Evolutionary conservation across 53 echinoderm and acorn worm species (phyloP), one percentile per base, ranked within the genome.

Genomic region (Apostichopus leukothele): DNA sequence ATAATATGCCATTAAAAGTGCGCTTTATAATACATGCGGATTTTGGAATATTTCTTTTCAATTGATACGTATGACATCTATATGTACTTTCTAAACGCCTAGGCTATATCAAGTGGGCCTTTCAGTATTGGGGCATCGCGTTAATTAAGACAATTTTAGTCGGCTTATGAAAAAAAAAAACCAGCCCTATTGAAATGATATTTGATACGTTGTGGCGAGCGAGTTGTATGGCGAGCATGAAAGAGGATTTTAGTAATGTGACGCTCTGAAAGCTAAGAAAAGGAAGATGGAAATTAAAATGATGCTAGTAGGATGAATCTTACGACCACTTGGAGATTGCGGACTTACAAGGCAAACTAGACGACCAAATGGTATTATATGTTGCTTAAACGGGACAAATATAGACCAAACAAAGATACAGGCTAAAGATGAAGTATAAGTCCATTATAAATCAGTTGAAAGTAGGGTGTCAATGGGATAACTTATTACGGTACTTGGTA

Each of bases 121-220:
- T 71, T 71, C 71, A 71, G 71, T 71, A 7, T 3, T 19, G 71
- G 21, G 71, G 6, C 71, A 39, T 76, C 26, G 77, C 52, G 77
- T 76, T 85, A 68, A 60, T 67, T 25, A 85, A 85, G 85, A 85
- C 85, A 85, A 85, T 85, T 67, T 85, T 63, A 11, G 26, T 25
- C 85, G 50, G 85, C 85, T 85, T 67, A 85, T 67, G 61, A 67
- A 67, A 50, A 67, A 67, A 27, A 39, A 39, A 39, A 39, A 39
- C 39, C 39, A 39, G 39, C 3, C 66, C 66, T 39, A 85, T 85
- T 85, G 67, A 85, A 85, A 67, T 85, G 85, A 85, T 85, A 85
- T 85, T 68, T 85, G 85, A 85, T 85, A 85, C 67, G 61, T 85
- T 67, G 21, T 67, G 85, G 57, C 66, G 83, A 83, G 83, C 18